Conservation (phyloP, 2,888 invertebrate species). For the Blastobasis adustella region DNA sequence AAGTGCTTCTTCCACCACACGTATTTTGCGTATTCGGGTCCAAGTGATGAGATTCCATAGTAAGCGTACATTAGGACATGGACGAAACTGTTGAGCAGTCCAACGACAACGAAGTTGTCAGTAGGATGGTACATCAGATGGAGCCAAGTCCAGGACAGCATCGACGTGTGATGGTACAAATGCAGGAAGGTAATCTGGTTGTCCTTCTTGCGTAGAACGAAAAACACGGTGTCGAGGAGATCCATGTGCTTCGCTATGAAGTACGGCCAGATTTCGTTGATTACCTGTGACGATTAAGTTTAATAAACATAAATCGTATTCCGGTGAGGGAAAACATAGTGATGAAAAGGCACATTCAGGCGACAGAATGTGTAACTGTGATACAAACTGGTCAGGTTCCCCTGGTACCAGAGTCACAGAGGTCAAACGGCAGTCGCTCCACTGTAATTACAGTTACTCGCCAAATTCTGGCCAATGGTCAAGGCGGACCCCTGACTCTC, state of each 20-base stretch:
- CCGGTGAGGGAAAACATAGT: no score
- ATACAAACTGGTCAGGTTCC: no score
- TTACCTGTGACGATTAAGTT: slow-evolving; percentile 35
- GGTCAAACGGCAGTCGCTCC: no score
- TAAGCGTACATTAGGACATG: slow-evolving; percentile 90
- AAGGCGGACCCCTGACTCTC: no score
- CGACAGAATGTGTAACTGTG: no score
- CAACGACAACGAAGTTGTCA: slow-evolving; percentile 84
- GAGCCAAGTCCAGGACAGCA: slow-evolving; percentile 86
- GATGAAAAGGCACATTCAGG: no score
- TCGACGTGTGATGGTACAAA: slow-evolving; percentile 89
- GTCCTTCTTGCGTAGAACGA: slow-evolving; percentile 86
- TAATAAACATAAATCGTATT: no score
- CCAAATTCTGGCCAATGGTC: no score
- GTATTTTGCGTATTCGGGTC: slow-evolving; percentile 82
- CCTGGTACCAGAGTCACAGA: no score
- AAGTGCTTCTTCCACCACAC: slow-evolving; percentile 93
- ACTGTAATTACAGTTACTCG: no score
- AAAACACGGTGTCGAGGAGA: slow-evolving; percentile 88
- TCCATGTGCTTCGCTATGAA: slow-evolving; percentile 87
- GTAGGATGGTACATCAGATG: slow-evolving; percentile 84
- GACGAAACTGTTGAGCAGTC: slow-evolving; percentile 83
- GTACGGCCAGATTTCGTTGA: slow-evolving; percentile 76
- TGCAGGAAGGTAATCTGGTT: slow-evolving; percentile 91
- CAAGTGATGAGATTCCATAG: slow-evolving; percentile 84